A percentile compares a stretch with the other conserved stretches of the same genome.
Evolutionary conservation across 1,140 invertebrate species (phyloP).

Genomic region (Lepidurus arcticus): DNA sequence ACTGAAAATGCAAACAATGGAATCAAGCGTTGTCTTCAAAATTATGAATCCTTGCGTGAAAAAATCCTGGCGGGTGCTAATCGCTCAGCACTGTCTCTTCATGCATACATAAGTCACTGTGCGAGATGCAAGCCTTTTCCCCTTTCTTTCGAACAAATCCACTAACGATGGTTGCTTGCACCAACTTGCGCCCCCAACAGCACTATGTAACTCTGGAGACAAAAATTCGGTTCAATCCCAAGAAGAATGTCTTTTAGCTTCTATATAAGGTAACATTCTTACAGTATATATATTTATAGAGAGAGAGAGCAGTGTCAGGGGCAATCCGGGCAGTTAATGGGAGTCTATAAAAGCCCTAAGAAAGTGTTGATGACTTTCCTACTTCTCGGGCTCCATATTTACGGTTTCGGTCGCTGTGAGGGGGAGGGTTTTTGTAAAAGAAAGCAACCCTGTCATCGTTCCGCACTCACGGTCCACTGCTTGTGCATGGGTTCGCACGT

Average conservation of each 20-base stretch:
- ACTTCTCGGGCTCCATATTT: constrained; percentile 6
- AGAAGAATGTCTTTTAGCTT: not conserved
- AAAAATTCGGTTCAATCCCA: not conserved
- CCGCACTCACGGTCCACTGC: constrained; percentile 20
- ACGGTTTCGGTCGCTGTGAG: not conserved
- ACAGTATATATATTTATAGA: not conserved
- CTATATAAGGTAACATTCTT: not conserved
- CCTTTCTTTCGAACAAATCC: not conserved
- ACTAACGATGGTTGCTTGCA: constrained; percentile 1
- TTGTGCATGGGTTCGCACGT: constrained; percentile 20
- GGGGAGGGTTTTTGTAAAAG: not conserved
- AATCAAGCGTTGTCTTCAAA: not conserved
- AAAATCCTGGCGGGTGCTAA: not conserved
- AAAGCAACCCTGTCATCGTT: constrained; percentile 18
- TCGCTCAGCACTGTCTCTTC: constrained; percentile 1
- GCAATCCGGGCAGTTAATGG: not conserved
- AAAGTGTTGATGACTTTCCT: constrained; percentile 4
- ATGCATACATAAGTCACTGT: constrained; percentile 15
- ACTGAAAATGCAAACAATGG: constrained; percentile 16
- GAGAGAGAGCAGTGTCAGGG: not conserved
- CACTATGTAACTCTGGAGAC: not conserved
- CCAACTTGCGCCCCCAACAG: not conserved
- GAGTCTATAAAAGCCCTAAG: constrained; percentile 11
- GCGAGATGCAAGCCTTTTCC: not conserved
- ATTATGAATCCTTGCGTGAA: not conserved